Conservation (phyloP, 23 tunicate species). For the Trididemnum nubilum region DNA sequence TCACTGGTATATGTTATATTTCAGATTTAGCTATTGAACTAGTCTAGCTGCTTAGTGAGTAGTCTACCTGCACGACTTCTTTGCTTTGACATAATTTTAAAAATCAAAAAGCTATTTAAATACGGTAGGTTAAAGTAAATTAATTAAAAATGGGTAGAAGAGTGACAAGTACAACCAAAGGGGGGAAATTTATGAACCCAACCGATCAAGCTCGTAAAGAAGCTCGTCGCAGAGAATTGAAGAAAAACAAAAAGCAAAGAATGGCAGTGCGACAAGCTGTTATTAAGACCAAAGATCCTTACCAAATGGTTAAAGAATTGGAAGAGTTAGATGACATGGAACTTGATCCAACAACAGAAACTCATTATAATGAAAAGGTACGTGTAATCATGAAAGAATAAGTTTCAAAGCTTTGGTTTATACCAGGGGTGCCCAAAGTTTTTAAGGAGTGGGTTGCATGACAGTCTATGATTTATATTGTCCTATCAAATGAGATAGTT, state of each 20-base stretch:
- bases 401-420: not conserved
- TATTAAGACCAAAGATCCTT: constrained; percentile 93
- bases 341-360: constrained; percentile 53
- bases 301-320: constrained; percentile 78
- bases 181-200: constrained; percentile 99
- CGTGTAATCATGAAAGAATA: no score
- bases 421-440: no score
- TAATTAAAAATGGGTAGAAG: constrained; percentile 71
- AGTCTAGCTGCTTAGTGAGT: no score
- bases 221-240: constrained; percentile 80
- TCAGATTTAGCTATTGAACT: no score
- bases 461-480: no score
- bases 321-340: constrained; percentile 92
- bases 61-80: no score
- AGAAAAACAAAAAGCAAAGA: constrained; percentile 92
- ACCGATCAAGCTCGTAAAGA: constrained; percentile 99
- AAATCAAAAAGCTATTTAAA: no score
- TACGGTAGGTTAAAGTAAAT: not conserved
- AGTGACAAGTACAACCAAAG: constrained; percentile 88
- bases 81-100: no score
- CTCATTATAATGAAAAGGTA: constrained; percentile 86
- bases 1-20: no score
- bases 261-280: constrained; percentile 94
- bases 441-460: not conserved
- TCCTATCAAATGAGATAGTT: no score